Evolutionary conservation across 2,797 vertebrate species (phyloP), one percentile per base, ranked within the genome.

Genomic region (Leptatherina wallacei): DNA sequence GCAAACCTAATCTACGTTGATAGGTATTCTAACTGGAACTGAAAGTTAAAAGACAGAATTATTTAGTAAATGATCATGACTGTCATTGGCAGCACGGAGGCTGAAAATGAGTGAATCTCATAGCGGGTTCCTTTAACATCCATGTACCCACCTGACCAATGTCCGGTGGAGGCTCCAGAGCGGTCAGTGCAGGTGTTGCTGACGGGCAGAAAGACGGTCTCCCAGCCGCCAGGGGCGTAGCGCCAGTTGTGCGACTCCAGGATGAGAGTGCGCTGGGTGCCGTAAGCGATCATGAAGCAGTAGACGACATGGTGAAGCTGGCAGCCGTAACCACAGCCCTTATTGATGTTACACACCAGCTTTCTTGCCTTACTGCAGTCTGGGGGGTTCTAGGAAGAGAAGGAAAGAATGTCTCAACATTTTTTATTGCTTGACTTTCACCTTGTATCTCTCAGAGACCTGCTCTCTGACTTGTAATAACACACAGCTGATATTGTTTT

Each of bases 301-400:
- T 99, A 99, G 81, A 99, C 98, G 38, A 99, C 97, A 0, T 99
- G 98, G 90, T 99, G 97, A 57, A 99, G 96, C 77, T 99, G 97
- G 92, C 98, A 99, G 76, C 98, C 98, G 5, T 98, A 99, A 77
- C 98, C 98, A 77, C 98, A 99, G 88, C 98, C 98, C 88, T 99
- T 99, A 93, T 99, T 99, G 91, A 99, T 99, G 92, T 99, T 99
- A 68, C 98, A 99, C 75, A 99, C 96, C n/a, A 99, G 94, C 85
- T 99, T 99, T 80, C 95, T 96, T 0, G 98, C 98, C 93, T 98
- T 98, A 91, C 96, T 97, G 94, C 98, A 99, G 73, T 99, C 98
- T 85, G 96, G 93, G 16, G 98, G 98, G 89, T 99, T 99, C 98
- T 99, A 80, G 69, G 42, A 61, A 22, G 49, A 69, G 32, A 60